These are phyloP conservation scores for Eucera pruinosa DNA, from an alignment of 2,888 invertebrate genomes.

Conservation along the genomic window DNA sequence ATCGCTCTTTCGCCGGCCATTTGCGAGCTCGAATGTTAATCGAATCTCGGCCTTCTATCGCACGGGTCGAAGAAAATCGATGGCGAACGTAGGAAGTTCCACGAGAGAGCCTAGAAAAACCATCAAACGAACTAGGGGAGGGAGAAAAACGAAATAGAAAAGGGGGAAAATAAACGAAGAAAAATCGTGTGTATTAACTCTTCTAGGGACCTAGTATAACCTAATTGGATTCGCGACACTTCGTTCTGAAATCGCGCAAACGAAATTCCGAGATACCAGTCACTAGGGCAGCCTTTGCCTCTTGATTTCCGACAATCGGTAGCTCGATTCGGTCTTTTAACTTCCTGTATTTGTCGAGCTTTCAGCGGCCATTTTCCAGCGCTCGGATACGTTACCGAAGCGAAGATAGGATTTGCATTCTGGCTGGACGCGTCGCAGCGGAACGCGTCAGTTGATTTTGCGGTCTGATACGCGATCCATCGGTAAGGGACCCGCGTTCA, in stretches of 20 bases:
- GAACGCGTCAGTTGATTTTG: slow-evolving; percentile 43
- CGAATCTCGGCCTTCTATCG: slow-evolving; percentile 39
- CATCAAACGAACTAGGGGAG: background rate
- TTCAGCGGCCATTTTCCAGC: slow-evolving; percentile 53
- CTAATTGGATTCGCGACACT: slow-evolving; percentile 5
- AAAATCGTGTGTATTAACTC: slow-evolving; percentile 1
- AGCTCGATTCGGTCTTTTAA: slow-evolving; percentile 44
- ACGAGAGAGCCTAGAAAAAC: background rate
- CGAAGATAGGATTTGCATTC: slow-evolving; percentile 55
- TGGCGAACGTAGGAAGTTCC: background rate
- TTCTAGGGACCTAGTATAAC: background rate
- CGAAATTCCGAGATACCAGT: slow-evolving; percentile 19
- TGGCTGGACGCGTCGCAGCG: slow-evolving; percentile 23
- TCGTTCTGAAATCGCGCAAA: background rate
- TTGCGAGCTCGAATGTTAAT: slow-evolving; percentile 47
- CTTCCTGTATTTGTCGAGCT: slow-evolving; percentile 59
- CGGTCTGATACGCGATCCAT: slow-evolving; percentile 32
- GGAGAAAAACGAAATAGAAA: background rate
- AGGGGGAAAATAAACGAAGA: background rate
- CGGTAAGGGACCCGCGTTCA: slow-evolving; percentile 4
- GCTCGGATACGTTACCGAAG: slow-evolving; percentile 24
- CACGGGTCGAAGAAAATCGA: slow-evolving; percentile 23
- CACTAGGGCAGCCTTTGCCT: background rate
- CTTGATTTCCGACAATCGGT: slow-evolving; percentile 54
- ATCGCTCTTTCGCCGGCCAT: slow-evolving; percentile 40